These are phyloP conservation scores for Tympanuchus pallidicinctus DNA, from an alignment of 2,113 vertebrate genomes.

Conservation along the genomic window DNA sequence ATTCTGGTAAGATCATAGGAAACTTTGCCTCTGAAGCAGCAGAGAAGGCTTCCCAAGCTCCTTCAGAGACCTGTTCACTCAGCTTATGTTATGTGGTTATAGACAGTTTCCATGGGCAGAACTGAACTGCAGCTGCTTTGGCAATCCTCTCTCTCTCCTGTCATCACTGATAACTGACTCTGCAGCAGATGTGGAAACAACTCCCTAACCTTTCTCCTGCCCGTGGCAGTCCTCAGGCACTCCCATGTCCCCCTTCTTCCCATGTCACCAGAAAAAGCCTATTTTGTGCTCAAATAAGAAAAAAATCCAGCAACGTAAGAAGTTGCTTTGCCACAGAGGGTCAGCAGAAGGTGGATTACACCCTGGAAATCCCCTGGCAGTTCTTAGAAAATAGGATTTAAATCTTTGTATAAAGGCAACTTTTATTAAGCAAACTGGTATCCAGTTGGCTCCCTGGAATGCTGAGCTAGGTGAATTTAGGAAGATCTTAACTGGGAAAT, in stretches of 20 bases:
- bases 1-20: neutral
- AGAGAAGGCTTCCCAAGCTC: neutral
- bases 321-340: constrained; percentile 21
- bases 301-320: neutral
- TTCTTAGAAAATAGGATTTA: constrained; percentile 73
- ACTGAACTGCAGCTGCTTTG: neutral
- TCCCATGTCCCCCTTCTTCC: neutral
- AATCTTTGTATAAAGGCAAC: constrained; percentile 57
- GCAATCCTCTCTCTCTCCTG: neutral
- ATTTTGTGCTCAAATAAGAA: neutral
- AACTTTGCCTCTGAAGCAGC: neutral
- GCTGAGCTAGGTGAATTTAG: constrained; percentile 44
- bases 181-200: neutral
- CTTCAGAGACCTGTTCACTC: neutral
- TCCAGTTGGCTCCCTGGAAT: constrained; percentile 45
- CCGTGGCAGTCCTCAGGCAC: neutral
- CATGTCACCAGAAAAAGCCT: neutral
- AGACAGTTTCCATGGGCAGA: neutral
- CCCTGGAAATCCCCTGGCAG: constrained; percentile 58
- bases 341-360: constrained; percentile 51
- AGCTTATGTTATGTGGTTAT: accelerated
- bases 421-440: constrained; percentile 61
- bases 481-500: constrained; percentile 61
- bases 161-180: neutral
- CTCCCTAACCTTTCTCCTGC: neutral